Base-by-base conservation (phyloP, 2,888 invertebrate species). In the Drosophila melanocephala region DNA sequence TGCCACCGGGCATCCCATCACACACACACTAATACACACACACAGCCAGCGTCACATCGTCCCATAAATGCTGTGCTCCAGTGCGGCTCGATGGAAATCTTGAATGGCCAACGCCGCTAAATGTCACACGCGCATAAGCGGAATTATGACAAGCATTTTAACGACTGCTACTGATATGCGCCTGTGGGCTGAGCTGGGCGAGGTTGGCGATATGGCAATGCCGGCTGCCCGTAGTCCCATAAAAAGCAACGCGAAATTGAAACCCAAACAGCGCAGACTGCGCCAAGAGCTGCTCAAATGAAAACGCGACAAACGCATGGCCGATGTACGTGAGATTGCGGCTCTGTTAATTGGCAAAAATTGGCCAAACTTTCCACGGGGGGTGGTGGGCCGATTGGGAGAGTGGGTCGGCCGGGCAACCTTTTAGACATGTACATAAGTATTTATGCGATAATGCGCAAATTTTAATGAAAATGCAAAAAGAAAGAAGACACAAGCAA, bases 121-220 rank as follows among this genome's bases (percentile, higher is more conserved):
- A 91, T 91, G 91, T 87, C 89, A 89, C 87, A 87, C 74, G 85
- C 89, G 81, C 83, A 91, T 87, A 91, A 91, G 88, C 78, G 88
- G 88, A 88, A 88, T 91, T 88, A 88, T 88, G 87, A 91, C 86
- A 88, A 83, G 90, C 86, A 85, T 87, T 91, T 88, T 88, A 88
- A 88, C 91, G 88, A 91, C 91, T 89, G 89, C 85, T 64, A 79
- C 82, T 60, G 81, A 70, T 80, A 67, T 53, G 74, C 73, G 81
- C 72, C 72, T 67, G 44, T 44, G 77, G 44, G 28, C 39, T 26
- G 39, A 28, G 70, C 59, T 28, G 33, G 26, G 12, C 58, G 42
- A 32, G 28, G 64, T 61, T 19, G 42, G 71, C 69, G 82, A 76
- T 84, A 77, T 73, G 82, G 80, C 66, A 84, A 53, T 74, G 63